Evolutionary conservation across 2,113 vertebrate species (phyloP).

Genomic region (Sialia sialis): DNA sequence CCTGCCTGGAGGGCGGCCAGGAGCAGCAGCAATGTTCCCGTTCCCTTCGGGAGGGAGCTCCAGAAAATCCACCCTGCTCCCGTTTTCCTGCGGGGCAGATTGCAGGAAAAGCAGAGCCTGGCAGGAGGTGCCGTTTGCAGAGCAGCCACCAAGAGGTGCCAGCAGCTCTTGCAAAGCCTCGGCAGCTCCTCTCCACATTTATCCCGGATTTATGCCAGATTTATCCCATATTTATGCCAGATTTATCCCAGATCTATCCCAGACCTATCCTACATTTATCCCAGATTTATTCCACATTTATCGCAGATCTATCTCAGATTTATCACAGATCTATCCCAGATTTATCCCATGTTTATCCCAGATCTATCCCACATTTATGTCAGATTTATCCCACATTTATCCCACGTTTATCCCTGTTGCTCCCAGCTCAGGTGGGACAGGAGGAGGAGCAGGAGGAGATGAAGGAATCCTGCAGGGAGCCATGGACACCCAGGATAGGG

Average conservation of each 20-base stretch:
- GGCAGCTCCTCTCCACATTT: neutral
- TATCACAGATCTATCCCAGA: too few relatives aligned
- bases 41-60: conserved; percentile 66
- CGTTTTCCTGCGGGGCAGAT: neutral
- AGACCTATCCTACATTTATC: neutral
- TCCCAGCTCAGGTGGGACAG: neutral
- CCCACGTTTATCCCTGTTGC: too few relatives aligned
- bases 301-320: neutral
- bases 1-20: conserved; percentile 62
- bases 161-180: neutral
- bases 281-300: too few relatives aligned
- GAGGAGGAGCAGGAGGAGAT: neutral
- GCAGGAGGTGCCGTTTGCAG: neutral
- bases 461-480: neutral
- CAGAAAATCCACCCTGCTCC: neutral
- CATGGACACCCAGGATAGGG: neutral
- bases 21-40: conserved; percentile 34
- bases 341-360: too few relatives aligned
- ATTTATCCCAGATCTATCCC: neutral
- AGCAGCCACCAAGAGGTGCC: neutral
- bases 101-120: neutral
- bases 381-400: accelerated
- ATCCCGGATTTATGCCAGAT: too few relatives aligned
- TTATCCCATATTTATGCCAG: too few relatives aligned
- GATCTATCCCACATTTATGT: too few relatives aligned